These are phyloP conservation scores for Taurulus bubalis DNA, from an alignment of 2,113 vertebrate species.

Conservation along the genomic window DNA sequence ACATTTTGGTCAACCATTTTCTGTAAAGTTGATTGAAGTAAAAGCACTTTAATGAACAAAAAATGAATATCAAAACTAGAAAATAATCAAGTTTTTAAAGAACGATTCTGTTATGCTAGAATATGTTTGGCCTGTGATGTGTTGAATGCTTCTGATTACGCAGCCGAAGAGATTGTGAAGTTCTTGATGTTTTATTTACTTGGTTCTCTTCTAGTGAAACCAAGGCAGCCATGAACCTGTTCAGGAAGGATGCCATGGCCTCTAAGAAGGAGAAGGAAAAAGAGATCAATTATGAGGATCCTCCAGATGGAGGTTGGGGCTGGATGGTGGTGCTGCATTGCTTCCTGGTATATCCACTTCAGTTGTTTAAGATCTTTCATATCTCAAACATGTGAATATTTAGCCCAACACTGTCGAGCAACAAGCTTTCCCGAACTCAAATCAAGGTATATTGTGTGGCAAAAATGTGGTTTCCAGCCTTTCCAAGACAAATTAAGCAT, in stretches of 20 bases:
- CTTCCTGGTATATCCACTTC: constrained; percentile 87
- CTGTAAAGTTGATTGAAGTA: not conserved
- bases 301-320: constrained; percentile 87
- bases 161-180: not conserved
- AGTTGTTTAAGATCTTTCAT: not conserved
- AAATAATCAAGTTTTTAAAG: not conserved
- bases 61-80: not conserved
- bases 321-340: constrained; percentile 95
- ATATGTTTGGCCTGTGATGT: not conserved
- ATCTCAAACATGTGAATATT: not conserved
- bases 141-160: not conserved
- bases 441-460: not conserved
- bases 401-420: not conserved
- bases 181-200: not conserved
- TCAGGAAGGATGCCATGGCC: constrained; percentile 67
- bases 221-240: constrained; percentile 76
- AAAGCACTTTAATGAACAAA: not conserved
- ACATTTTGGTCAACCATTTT: not conserved
- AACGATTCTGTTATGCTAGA: not conserved
- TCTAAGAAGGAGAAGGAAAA: constrained; percentile 66
- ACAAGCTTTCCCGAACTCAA: not conserved
- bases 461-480: not conserved
- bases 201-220: constrained; percentile 63
- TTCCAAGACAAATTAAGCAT: not conserved
- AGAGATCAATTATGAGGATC: constrained; percentile 69